Evolutionary conservation across 2,797 vertebrate species (phyloP).

Genomic region (Perdix hodgsoniae): DNA sequence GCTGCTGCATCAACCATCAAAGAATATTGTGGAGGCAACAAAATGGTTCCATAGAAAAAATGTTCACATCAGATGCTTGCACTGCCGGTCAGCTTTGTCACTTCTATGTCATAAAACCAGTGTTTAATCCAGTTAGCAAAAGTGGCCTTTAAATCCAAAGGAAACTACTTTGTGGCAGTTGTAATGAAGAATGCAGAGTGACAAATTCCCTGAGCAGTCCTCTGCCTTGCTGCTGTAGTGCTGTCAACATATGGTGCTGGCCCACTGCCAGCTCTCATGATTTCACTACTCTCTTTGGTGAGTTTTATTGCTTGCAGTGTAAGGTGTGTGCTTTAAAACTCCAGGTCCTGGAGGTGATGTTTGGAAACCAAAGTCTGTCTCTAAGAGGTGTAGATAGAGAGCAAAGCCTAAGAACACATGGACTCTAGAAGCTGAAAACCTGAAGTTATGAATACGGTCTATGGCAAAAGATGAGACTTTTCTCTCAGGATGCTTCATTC

Average conservation of each 20-base stretch:
- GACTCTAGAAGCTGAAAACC: not conserved
- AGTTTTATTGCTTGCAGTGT: not conserved
- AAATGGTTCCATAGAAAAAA: not conserved
- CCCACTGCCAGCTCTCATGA: not conserved
- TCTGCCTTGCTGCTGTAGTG: not conserved
- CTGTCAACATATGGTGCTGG: slow-evolving; percentile 6
- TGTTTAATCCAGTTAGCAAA: not conserved
- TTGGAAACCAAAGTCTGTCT: not conserved
- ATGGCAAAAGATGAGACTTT: not conserved
- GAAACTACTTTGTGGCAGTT: not conserved
- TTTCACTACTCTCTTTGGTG: not conserved
- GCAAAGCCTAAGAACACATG: not conserved
- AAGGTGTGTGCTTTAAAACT: not conserved
- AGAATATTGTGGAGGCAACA: not conserved
- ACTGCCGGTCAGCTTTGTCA: not conserved
- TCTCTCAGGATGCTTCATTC: not conserved
- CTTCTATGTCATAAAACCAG: not conserved
- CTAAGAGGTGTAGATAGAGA: not conserved
- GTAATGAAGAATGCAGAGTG: not conserved
- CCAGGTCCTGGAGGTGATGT: not conserved
- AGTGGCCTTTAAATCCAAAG: not conserved
- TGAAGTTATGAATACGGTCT: rapidly evolving
- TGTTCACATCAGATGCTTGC: not conserved
- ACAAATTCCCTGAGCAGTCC: not conserved
- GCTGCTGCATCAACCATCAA: not conserved